Percentiles rank a stretch among this genome's conserved stretches.
phyloP scores from a whole-genome alignment of 2,113 vertebrate genomes.

The Anarrhichthys ocellatus region DNA sequence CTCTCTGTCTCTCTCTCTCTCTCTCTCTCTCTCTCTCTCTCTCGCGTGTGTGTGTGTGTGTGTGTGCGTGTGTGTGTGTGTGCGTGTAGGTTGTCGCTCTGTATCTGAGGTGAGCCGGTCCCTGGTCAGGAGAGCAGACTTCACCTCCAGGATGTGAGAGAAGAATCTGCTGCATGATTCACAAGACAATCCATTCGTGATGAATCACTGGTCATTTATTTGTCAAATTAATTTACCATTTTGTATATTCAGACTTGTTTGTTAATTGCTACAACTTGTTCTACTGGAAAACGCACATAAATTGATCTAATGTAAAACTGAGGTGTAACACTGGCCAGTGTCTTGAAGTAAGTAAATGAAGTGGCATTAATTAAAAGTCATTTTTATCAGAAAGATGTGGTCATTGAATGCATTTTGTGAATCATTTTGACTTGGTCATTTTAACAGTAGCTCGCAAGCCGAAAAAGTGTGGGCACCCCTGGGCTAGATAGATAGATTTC shows the following conservation, averaged over 20 bases:
- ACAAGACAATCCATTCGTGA: background rate
- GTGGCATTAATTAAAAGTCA: background rate
- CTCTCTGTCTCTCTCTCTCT: no score
- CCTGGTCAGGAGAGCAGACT: slow-evolving; percentile 57
- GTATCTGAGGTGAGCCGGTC: slow-evolving; percentile 69
- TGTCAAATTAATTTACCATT: background rate
- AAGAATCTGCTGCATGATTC: background rate
- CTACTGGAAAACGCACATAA: background rate
- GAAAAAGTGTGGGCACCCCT: no score
- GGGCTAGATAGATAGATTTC: no score
- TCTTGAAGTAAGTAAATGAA: background rate
- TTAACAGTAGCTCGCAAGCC: no score
- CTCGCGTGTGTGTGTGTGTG: no score
- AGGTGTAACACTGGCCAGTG: background rate
- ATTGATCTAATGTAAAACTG: background rate
- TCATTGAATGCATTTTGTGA: background rate
- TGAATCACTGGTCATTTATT: background rate
- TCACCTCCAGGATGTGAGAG: slow-evolving; percentile 71
- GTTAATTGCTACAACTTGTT: background rate
- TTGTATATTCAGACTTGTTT: background rate
- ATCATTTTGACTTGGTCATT: no score
- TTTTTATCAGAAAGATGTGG: background rate
- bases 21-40: no score
- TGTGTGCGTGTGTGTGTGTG: background rate
- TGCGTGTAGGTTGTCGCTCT: slow-evolving; percentile 82